Base-by-base conservation (phyloP, 2,113 vertebrate genomes). In the Menura novaehollandiae region DNA sequence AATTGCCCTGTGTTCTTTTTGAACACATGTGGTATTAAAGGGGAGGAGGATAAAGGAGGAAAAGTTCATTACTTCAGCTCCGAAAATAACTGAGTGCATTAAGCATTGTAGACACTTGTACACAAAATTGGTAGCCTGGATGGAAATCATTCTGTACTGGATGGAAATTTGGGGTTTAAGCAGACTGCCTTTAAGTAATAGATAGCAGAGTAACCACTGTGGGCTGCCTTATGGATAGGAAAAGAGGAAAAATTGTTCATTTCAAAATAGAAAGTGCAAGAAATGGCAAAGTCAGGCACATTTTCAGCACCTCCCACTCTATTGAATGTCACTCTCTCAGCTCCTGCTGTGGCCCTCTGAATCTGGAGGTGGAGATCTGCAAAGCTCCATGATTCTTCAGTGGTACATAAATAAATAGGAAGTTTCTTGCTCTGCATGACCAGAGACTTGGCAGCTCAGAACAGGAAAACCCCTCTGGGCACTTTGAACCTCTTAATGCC, bases 181-280 rank as follows among this genome's bases (percentile, higher is more conserved):
- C 59, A 85, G 52, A 35, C 51, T 87, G 49, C n/a, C 43, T 84
- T 63, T 44, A 55, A 39, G 32, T 82, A 74, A 49, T 35, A 67
- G 83, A 23, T 82, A 68, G 35, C 56, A 37, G 41, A 79, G 53
- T 56, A 58, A 63, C 73, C 66, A 28, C 66, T 79, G 49, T 72
- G 56, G 62, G 67, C 67, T 94, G 53, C 83, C 63, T 75, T 69
- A 2, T 79, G 74, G 24, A n/a, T 58, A 23, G 41, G 52, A 75
- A 84, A 68, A 41, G 52, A 85, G 47, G 73, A 75, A 82, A 68
- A 79, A 4, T 75, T 71, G 3, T 85, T 89, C 56, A 66, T 95
- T 94, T 89, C 77, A 67, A 78, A 95, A 82, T 49, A 82, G 44
- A 67, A 76, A 80, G 60, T 87, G 76, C 60, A 91, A 93, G 88